Evolutionary conservation across 2,797 vertebrate genomes (phyloP).

Genomic region (Falco cherrug): DNA sequence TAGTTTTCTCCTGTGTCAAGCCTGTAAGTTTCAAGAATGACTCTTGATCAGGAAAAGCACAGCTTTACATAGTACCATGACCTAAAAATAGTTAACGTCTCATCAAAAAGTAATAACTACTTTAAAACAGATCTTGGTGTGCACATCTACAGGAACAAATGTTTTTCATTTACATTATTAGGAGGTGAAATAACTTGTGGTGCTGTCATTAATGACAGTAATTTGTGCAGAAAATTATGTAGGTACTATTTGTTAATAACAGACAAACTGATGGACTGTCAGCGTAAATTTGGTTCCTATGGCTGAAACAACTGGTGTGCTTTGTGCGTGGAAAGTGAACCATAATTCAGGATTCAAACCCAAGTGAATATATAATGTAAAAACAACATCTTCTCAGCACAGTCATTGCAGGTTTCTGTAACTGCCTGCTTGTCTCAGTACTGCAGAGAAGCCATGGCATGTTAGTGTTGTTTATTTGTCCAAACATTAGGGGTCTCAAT

Average conservation of each 20-base stretch:
- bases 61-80: neutral
- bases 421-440: neutral
- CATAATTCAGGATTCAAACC: neutral
- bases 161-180: conserved; percentile 6
- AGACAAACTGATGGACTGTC: neutral
- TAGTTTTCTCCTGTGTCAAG: neutral
- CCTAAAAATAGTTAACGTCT: neutral
- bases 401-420: neutral
- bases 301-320: neutral
- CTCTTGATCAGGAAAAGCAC: neutral
- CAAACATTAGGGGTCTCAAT: neutral
- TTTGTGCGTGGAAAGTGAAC: neutral
- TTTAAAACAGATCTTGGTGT: neutral
- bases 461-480: neutral
- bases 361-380: neutral
- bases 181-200: neutral
- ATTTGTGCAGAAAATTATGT: conserved; percentile 10
- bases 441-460: neutral
- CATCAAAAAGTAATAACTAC: neutral
- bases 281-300: neutral
- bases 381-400: neutral
- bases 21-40: neutral
- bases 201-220: conserved; percentile 20
- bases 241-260: neutral
- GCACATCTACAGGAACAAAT: neutral